These are phyloP conservation scores for Coturnix japonica DNA, from an alignment of 2,113 vertebrate species.

Conservation along the genomic window DNA sequence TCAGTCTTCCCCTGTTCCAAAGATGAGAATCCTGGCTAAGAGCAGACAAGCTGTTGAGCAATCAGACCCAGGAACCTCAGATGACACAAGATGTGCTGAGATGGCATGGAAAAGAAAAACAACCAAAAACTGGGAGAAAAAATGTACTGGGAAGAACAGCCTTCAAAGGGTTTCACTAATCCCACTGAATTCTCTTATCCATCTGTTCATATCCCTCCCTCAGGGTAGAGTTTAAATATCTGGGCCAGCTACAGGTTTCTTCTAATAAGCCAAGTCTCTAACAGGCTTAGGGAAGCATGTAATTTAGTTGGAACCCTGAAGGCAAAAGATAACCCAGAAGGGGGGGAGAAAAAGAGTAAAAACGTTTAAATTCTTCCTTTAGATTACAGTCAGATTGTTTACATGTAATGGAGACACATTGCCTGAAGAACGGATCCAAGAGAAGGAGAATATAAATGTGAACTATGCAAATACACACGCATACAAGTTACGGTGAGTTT, in stretches of 20 bases:
- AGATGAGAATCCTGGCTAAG: neutral
- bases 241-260: slow-evolving; percentile 59
- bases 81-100: slow-evolving; percentile 25
- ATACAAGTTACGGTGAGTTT: accelerated
- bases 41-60: neutral
- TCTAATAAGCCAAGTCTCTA: slow-evolving; percentile 33
- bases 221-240: slow-evolving; percentile 26
- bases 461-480: neutral
- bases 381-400: neutral
- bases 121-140: neutral
- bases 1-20: neutral
- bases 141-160: slow-evolving; percentile 8
- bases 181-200: slow-evolving; percentile 49
- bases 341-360: neutral
- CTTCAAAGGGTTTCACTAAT: slow-evolving; percentile 67
- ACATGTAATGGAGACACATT: neutral
- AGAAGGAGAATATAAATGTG: neutral
- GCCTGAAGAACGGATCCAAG: neutral
- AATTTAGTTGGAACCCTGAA: slow-evolving; percentile 1
- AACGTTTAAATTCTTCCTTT: neutral
- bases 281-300: slow-evolving; percentile 42
- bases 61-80: neutral
- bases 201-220: slow-evolving; percentile 50
- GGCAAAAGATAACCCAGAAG: slow-evolving; percentile 25
- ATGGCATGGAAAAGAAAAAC: neutral